Base-by-base conservation (phyloP, 1,140 invertebrate species). In the Drosophila tani region DNA sequence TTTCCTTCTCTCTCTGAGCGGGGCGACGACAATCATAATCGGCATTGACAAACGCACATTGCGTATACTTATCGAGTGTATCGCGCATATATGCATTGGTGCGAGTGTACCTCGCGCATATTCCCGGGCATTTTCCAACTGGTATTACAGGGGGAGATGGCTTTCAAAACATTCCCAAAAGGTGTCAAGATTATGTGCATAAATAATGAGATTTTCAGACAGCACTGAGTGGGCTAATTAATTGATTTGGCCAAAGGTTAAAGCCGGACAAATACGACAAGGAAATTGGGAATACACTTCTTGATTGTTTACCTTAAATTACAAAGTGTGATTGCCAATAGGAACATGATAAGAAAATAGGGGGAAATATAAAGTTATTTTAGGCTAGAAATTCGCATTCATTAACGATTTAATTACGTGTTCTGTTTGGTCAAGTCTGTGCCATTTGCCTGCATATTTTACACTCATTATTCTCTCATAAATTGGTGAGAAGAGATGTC, bases 1-100 rank as follows among this genome's bases (percentile, higher is more conserved):
- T 24, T 40, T 21, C 38, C 6, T 55, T 56, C 0, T 19, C 24
- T 49, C 38, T 66, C 35, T 41, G 53, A 40, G 64, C 74, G 53
- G 60, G 82, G 82, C 79, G 82, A 85, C 82, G 82, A 88, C 84
- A 88, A 80, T 86, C 76, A 86, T 88, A 86, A 88, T 83, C 76
- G 84, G 59, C 84, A 77, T 58, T 86, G 83, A 88, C 76, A 86
- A 87, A 87, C 74, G 84, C 80, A 83, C 65, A 67, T 55, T 66
- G 75, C 75, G 65, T 78, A 78, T 62, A 46, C 64, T 77, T 77
- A 77, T 77, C 50, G 63, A 57, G 41, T 75, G 71, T 75, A 66
- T 41, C 43, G 58, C 40, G 53, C 53, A 35, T 65, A 51, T 69
- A 45, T 65, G 60, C 35, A 43, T 40, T 64, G 27, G 38, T 21